These are phyloP conservation scores for Petrocephalus sullivani DNA, from an alignment of 2,797 vertebrate species.

Conservation along the genomic window DNA sequence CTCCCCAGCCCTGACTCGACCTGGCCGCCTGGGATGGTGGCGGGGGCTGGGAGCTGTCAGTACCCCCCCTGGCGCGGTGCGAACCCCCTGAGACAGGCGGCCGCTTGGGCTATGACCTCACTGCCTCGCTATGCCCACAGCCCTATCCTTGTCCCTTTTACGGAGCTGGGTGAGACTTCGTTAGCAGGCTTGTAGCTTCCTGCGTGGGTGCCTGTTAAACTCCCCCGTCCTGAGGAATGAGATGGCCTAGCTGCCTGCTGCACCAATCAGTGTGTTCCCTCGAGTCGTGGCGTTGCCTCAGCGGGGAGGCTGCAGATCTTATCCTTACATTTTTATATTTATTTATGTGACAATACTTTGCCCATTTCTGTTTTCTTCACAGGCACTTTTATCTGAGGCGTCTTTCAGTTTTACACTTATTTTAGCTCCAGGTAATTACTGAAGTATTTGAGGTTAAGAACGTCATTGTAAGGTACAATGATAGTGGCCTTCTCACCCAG, in stretches of 20 bases:
- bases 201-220: constrained; percentile 1
- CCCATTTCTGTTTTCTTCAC: background rate
- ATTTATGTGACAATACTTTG: constrained; percentile 5
- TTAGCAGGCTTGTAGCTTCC: background rate
- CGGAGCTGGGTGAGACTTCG: background rate
- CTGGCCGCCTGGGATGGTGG: constrained; percentile 25
- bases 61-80: constrained; percentile 40
- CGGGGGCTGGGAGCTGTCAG: constrained; percentile 28
- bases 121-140: constrained; percentile 27
- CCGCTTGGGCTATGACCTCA: constrained; percentile 54
- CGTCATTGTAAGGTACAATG: background rate
- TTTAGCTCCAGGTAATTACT: background rate
- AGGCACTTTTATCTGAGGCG: background rate
- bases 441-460: background rate
- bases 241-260: background rate
- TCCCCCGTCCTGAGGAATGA: background rate
- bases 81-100: constrained; percentile 53
- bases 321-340: constrained; percentile 1
- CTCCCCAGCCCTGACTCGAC: background rate
- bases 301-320: background rate
- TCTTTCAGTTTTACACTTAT: background rate
- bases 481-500: background rate
- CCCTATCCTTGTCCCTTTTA: constrained; percentile 36
- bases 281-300: background rate
- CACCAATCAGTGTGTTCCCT: background rate